Evolutionary conservation across 2,113 vertebrate species (phyloP).

Genomic region (Hirundichthys speculiger): DNA sequence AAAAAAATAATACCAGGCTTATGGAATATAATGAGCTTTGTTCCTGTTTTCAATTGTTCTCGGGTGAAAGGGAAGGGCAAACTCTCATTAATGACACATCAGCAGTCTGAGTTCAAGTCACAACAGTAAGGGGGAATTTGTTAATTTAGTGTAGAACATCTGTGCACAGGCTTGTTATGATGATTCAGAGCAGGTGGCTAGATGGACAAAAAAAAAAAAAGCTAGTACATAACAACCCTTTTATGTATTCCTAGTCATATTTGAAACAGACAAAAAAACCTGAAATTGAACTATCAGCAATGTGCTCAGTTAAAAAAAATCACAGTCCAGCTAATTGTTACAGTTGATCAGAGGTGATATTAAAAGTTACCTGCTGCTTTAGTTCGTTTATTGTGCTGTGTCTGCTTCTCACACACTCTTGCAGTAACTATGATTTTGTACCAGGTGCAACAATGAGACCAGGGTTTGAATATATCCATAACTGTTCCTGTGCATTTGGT

Average conservation of each 20-base stretch:
- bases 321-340: no score
- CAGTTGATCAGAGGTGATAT: no score
- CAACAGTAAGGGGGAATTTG: constrained; percentile 28
- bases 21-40: constrained; percentile 68
- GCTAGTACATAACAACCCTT: neutral
- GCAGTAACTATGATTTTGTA: no score
- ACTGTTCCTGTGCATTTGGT: no score
- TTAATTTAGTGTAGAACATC: constrained; percentile 42
- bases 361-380: no score
- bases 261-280: no score
- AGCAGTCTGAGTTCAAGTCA: constrained; percentile 49
- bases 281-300: no score
- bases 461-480: no score
- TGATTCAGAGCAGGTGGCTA: constrained; percentile 19
- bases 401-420: no score
- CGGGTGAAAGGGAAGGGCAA: constrained; percentile 53
- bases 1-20: constrained; percentile 67
- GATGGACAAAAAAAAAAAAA: constrained; percentile 5
- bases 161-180: constrained; percentile 5
- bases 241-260: no score
- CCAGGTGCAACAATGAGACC: neutral
- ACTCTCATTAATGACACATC: constrained; percentile 60
- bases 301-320: no score
- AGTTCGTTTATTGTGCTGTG: no score
- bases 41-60: constrained; percentile 52